Percentiles rank a stretch among this genome's conserved stretches.
Conservation (phyloP, 1,140 invertebrate genomes). For the Drosophila burlai region DNA sequence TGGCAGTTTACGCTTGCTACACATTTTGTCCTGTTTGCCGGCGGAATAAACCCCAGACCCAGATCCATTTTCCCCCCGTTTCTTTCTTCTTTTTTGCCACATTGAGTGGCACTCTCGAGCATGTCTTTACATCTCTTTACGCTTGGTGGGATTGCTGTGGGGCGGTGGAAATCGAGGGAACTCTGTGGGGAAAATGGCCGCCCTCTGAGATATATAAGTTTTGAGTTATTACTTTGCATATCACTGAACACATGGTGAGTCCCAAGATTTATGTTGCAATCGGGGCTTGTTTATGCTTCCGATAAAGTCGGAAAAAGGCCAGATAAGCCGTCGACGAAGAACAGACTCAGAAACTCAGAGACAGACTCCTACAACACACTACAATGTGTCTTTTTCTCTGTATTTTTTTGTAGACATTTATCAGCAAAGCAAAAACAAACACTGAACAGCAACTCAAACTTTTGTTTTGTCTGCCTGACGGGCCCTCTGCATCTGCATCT, state of each 20-base stretch:
- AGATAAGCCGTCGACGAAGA: constrained; percentile 30
- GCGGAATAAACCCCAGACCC: constrained; percentile 17
- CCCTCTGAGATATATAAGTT: constrained; percentile 5
- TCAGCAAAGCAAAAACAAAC: constrained; percentile 43
- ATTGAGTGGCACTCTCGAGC: constrained; percentile 76
- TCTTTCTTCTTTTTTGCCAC: constrained; percentile 41
- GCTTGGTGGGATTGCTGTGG: constrained; percentile 48
- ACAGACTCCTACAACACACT: constrained; percentile 5
- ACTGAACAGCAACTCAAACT: constrained; percentile 27
- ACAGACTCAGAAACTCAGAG: constrained; percentile 1
- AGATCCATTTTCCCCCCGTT: constrained; percentile 12
- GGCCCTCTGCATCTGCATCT: constrained; percentile 28
- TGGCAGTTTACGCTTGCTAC: constrained; percentile 79
- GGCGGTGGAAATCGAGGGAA: constrained; percentile 3
- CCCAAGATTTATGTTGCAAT: constrained; percentile 30
- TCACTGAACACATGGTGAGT: constrained; percentile 22
- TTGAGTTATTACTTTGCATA: constrained; percentile 35
- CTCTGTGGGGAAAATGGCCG: constrained; percentile 54
- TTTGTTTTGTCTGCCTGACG: constrained; percentile 59
- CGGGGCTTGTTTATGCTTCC: constrained; percentile 24
- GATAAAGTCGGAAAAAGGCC: constrained; percentile 25
- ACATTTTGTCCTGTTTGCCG: constrained; percentile 67
- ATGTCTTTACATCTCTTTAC: constrained; percentile 83
- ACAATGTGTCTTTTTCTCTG: constrained; percentile 55
- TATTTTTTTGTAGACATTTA: constrained; percentile 79